These are phyloP conservation scores for Bombus consobrinus DNA, from an alignment of 1,140 invertebrate genomes.

Conservation along the genomic window DNA sequence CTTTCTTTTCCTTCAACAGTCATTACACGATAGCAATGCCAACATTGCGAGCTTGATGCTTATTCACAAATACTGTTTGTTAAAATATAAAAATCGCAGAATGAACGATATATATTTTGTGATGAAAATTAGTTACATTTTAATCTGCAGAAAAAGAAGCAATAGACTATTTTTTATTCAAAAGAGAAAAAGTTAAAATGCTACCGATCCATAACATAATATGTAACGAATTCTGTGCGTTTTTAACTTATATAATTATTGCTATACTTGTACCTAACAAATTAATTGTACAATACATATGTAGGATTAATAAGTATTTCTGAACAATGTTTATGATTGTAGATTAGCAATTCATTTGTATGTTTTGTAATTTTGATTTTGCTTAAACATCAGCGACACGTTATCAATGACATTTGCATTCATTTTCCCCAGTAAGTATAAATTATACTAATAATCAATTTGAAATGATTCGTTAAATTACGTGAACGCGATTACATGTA, in stretches of 20 bases:
- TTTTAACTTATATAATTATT: constrained; percentile 53
- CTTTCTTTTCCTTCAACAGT: constrained; percentile 12
- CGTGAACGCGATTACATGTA: constrained; percentile 16
- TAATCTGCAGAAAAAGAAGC: constrained; percentile 13
- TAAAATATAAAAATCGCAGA: constrained; percentile 43
- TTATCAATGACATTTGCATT: constrained; percentile 3
- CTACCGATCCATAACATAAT: not conserved
- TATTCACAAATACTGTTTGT: constrained; percentile 40
- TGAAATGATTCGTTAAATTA: constrained; percentile 26
- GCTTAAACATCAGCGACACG: constrained; percentile 1
- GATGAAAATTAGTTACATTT: constrained; percentile 66
- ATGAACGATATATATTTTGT: constrained; percentile 72
- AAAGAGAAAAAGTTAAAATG: constrained; percentile 22
- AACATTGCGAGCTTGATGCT: constrained; percentile 56
- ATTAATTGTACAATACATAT: constrained; percentile 53
- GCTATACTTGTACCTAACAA: constrained; percentile 62
- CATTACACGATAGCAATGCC: constrained; percentile 12
- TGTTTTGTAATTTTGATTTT: constrained; percentile 44
- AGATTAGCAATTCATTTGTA: constrained; percentile 43
- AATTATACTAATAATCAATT: constrained; percentile 26
- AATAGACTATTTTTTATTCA: constrained; percentile 58
- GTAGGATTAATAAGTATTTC: constrained; percentile 55
- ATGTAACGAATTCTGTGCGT: constrained; percentile 32
- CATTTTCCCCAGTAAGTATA: not conserved
- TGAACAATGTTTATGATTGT: constrained; percentile 40